Base-by-base conservation (phyloP, 1,140 invertebrate species). In the Drosophila ohnishii region DNA sequence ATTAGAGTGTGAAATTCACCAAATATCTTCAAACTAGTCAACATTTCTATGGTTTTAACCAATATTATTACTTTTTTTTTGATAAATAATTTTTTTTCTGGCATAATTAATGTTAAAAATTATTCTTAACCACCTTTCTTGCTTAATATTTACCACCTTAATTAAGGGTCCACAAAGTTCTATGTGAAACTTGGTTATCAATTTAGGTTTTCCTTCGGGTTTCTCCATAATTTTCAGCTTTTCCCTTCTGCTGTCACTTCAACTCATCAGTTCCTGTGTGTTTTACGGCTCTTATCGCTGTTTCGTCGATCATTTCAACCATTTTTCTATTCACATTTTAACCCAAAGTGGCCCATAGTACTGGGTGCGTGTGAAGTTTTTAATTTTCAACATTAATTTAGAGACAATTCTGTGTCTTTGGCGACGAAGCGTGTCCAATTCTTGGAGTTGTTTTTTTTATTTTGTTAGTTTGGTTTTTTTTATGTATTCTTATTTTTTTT, bases 351-450 rank as follows among this genome's bases (percentile, higher is more conserved):
- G 25, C 14, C 44, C 19, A 25, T 4, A 14, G 22, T 25, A 2
- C 30, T 48, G 70, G 70, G 78, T 86, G 82, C 82, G 82, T 86
- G 82, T 86, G 82, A 86, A 86, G 79, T 86, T 86, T 86, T 86
- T 86, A 86, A 86, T 86, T 82, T 87, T 75, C 82, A 76, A 82
- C 82, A 76, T 82, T 87, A 87, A 82, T 87, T 87, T 86, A 69
- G 71, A 87, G 83, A 86, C 82, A 87, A 82, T 86, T 87, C 82
- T 69, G 67, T 50, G 35, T 44, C 30, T 63, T 11, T 19, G 79
- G 82, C 79, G 82, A 66, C 82, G 82, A 87, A 86, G 75, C 83
- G 79, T 87, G 72, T 50, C 83, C 69, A 63, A 32, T 42, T 32
- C 32, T 19, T 37, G 32, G 14, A 11, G 14, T 4, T 14, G 25